phyloP scores from a whole-genome alignment of 2,888 invertebrate species.

The Steinernema carpocapsae region DNA sequence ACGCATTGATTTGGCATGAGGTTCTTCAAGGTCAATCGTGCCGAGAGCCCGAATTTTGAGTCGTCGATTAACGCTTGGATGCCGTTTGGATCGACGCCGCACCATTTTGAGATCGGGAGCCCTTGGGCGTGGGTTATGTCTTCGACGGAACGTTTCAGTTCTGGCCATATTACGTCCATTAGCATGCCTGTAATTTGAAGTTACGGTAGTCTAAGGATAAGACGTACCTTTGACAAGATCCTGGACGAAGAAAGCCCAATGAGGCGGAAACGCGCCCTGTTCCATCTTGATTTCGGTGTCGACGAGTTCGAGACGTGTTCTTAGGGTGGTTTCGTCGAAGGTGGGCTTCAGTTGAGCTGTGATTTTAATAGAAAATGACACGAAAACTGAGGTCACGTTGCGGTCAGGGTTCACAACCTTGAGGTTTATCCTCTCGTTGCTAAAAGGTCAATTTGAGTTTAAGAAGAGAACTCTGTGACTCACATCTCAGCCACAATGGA shows the following conservation, averaged over 20 bases:
- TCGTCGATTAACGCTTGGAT: conserved; percentile 61
- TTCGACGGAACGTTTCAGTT: conserved; percentile 63
- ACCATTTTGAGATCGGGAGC: conserved; percentile 57
- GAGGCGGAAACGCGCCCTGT: conserved; percentile 63
- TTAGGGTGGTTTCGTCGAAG: conserved; percentile 52
- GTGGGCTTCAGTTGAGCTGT: conserved; percentile 47
- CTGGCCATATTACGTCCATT: conserved; percentile 67
- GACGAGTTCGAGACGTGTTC: conserved; percentile 62
- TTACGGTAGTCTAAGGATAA: not conserved
- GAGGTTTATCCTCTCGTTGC: conserved; percentile 61
- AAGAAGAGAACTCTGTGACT: conserved; percentile 36
- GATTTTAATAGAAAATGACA: conserved; percentile 53
- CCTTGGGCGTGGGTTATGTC: conserved; percentile 64
- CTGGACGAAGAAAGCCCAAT: conserved; percentile 61
- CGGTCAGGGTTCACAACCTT: conserved; percentile 63
- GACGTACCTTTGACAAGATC: conserved; percentile 60
- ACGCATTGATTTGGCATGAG: conserved; percentile 51
- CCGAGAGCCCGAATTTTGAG: conserved; percentile 47
- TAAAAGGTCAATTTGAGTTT: conserved; percentile 40
- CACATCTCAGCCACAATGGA: conserved; percentile 62
- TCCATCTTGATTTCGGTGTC: conserved; percentile 64
- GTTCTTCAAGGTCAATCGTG: conserved; percentile 48
- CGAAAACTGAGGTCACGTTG: conserved; percentile 61
- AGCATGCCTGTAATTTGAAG: conserved; percentile 58
- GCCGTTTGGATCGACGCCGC: conserved; percentile 64